Base-by-base conservation (phyloP, 1,140 invertebrate species). In the Diabrotica undecimpunctata region DNA sequence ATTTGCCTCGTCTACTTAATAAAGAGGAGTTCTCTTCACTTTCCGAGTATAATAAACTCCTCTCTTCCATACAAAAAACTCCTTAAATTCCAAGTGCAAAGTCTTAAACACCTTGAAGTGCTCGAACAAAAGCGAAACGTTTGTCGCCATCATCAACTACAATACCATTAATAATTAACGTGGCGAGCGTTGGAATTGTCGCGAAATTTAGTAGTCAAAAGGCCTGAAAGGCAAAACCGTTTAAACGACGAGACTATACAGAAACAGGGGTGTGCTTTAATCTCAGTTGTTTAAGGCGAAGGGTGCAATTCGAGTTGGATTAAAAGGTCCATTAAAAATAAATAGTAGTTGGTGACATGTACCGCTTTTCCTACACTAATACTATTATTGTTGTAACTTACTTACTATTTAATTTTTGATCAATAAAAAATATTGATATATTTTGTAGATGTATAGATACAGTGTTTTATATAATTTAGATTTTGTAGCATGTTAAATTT, bases 111-210 rank as follows among this genome's bases (percentile, higher is more conserved):
- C 37, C 37, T 13, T 37, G 37, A 57, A 57, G 37, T 57, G 37
- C 25, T 57, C 37, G 36, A 57, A 57, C 55, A 57, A 57, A 57
- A 57, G 55, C 25, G 41, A 46, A 57, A 12, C 55, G 37, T 57
- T 57, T 37, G 37, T 57, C 55, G 55, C 37, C 14, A 25, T 25
- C 53, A 25, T 54, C 55, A 37, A 25, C 35, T 57, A 57, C 55
- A 57, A 57, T 57, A 38, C 55, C 55, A 57, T 57, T 57, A 57
- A 57, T 57, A 37, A 57, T 57, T 57, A 57, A 57, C 25, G 55
- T 8, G 8, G 36, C 6, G 37, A 25, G 55, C 55, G 55, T 36
- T 41, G n/a, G 37, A 57, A 57, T 57, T 57, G 55, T 57, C 55
- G 36, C 55, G 55, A 57, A 55, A 57, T 57, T 57, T 57, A 37